Evolutionary conservation across 2,113 vertebrate species (phyloP), one percentile per base, ranked within the genome.

Genomic region (Candoia aspera): DNA sequence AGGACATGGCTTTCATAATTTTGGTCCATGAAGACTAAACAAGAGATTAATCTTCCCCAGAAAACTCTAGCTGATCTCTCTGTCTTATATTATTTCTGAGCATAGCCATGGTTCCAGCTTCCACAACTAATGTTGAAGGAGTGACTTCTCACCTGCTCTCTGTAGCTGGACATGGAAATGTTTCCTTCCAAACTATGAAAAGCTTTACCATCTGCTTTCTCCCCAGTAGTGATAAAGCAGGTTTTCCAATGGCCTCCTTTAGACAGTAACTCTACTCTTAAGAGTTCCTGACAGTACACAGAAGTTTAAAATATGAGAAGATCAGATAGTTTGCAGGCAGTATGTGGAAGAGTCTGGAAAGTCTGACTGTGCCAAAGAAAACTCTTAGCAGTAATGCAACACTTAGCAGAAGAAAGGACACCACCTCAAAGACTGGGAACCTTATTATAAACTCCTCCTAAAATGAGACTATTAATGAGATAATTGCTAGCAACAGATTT

Each of bases 371-470:
- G 29, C 90, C 57, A 4, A 59, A 79, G 26, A 88, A 46, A 53
- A 64, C 10, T 91, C 42, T 54, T 23, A 4, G 3, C 84, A 23
- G 33, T 55, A 83, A 83, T 62, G 11, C 58, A 85, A 29, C 90
- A 84, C 46, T 54, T 53, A 62, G 83, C 42, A 42, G 49, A 23
- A 42, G 91, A 84, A 86, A 85, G 42, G 6, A 9, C 89, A 95
- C 58, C 68, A 94, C 92, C 2, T 17, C 83, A 37, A 87, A 94
- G 73, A 87, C 88, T 92, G 90, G 64, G 54, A 23, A 49, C 10
- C 92, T 90, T 89, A 89, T n/a, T 3, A 8, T 23, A 90, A 90
- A 58, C 88, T 62, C 73, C 90, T 94, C 93, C 21, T 89, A 83
- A 12, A 0, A 8, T 54, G 88, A 90, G 89, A 55, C 15, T 91